Percentiles rank a stretch among this genome's conserved stretches.
phyloP scores from a whole-genome alignment of 2,888 invertebrate genomes.

The Desoria tigrina region DNA sequence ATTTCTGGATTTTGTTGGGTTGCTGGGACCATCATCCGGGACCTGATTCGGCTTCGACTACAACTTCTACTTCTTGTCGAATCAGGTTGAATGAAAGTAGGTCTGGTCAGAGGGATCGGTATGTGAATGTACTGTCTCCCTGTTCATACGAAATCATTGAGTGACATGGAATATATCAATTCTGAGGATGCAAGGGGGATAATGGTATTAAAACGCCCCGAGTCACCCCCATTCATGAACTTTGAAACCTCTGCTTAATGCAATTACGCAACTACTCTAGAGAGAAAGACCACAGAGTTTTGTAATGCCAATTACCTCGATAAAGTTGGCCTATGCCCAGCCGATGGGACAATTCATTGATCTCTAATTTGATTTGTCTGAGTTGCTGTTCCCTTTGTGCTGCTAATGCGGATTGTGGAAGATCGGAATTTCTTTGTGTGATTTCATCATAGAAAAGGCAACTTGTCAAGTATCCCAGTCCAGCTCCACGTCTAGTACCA shows the following conservation, averaged over 20 bases:
- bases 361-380: slow-evolving; percentile 44
- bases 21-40: no score
- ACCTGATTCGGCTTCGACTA: no score
- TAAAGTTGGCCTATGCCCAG: slow-evolving; percentile 35
- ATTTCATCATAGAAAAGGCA: slow-evolving; percentile 14
- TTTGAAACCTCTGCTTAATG: no score
- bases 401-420: slow-evolving; percentile 33
- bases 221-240: no score
- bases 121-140: no score
- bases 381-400: slow-evolving; percentile 42
- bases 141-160: no score
- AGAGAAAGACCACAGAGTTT: no score
- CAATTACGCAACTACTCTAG: no score
- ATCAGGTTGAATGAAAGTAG: not conserved
- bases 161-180: no score
- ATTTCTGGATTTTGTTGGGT: not conserved
- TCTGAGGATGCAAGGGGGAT: no score
- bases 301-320: slow-evolving; percentile 21
- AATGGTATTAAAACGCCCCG: no score
- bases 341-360: slow-evolving; percentile 41
- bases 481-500: not conserved
- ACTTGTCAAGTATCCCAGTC: not conserved
- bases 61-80: not conserved
- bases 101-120: not conserved
- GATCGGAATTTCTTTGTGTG: slow-evolving; percentile 27